These are phyloP conservation scores for Chaetodon trifascialis DNA, from an alignment of 2,113 vertebrate genomes.

Conservation along the genomic window DNA sequence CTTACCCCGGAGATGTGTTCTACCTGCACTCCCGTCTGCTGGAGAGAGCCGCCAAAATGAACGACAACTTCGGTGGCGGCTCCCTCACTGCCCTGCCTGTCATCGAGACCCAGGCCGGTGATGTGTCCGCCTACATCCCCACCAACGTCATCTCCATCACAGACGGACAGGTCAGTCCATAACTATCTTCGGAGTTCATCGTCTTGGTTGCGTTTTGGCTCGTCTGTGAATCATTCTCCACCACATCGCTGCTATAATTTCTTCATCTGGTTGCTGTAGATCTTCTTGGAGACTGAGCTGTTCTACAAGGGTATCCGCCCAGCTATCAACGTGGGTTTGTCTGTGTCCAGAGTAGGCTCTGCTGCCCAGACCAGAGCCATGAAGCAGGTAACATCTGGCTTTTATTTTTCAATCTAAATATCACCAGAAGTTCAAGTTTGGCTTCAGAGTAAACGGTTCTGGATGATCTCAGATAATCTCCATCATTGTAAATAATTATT, in stretches of 20 bases:
- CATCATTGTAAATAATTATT: not conserved
- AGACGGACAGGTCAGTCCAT: slow-evolving; percentile 91
- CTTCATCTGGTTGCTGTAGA: slow-evolving; percentile 79
- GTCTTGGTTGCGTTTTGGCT: not conserved
- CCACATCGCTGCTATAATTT: rapidly evolving
- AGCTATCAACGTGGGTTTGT: slow-evolving; percentile 98
- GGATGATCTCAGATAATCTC: not conserved
- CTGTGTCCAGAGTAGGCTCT: slow-evolving; percentile 98
- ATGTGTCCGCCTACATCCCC: slow-evolving; percentile 99
- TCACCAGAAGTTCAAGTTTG: not conserved
- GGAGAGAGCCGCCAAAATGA: slow-evolving; percentile 99
- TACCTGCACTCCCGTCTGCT: slow-evolving; percentile 98
- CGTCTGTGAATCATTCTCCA: rapidly evolving
- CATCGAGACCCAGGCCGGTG: slow-evolving; percentile 98
- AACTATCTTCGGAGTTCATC: rapidly evolving
- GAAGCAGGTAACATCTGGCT: slow-evolving; percentile 90
- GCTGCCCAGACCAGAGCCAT: slow-evolving; percentile 99
- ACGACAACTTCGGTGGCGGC: slow-evolving; percentile 95
- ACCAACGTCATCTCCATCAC: slow-evolving; percentile 99
- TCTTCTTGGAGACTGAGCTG: slow-evolving; percentile 98
- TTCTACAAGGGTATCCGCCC: slow-evolving; percentile 99
- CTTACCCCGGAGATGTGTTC: slow-evolving; percentile 98
- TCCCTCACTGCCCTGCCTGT: slow-evolving; percentile 97
- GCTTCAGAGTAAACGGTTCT: not conserved
- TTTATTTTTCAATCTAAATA: not conserved